Evolutionary conservation across 2,113 vertebrate genomes (phyloP), one percentile per base, ranked within the genome.

Genomic region (Pollachius pollachius): DNA sequence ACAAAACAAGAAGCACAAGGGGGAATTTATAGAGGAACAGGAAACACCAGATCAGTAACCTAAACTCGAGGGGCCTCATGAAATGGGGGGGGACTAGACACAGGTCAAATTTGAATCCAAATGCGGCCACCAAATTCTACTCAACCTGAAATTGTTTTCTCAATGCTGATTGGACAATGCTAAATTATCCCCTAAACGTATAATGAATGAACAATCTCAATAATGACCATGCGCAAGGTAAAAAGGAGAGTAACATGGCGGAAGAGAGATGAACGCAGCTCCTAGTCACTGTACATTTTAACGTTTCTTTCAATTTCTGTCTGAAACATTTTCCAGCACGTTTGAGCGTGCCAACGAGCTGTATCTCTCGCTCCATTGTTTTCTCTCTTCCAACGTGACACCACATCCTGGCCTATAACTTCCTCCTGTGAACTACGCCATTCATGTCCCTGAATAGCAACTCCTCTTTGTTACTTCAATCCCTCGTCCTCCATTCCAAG

Each of bases 11-110:
- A 78, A 76, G 84, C 80, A 71, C 15, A 12, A 60, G 84, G 82
- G 83, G 88, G 79, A 86, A 90, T 88, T 89, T 84, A 88, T 85
- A 89, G 85, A 78, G 0, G 27, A 77, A 71, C 77, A 75, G 82
- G 75, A 83, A 76, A 57, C 58, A 19, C 62, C 69, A 74, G 65
- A 23, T 73, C 58, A 72, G 67, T 81, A 76, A 62, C 34, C 71
- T 57, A 23, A 79, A 83, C 57, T 72, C 74, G 85, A 91, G 88
- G 87, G 87, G 87, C 85, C n/a, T 78, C 66, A 62, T 23, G 73
- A 77, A 48, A 83, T 68, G 83, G 88, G 87, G 87, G 85, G 81
- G 85, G 80, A 11, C 58, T 5, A 12, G 37, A 19, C 66, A 80
- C 69, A 63, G 59, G 5, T 68, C 25, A 69, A 52, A 65, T 71